phyloP scores from a whole-genome alignment of 2,797 vertebrate genomes.

The Danio kyathit region DNA sequence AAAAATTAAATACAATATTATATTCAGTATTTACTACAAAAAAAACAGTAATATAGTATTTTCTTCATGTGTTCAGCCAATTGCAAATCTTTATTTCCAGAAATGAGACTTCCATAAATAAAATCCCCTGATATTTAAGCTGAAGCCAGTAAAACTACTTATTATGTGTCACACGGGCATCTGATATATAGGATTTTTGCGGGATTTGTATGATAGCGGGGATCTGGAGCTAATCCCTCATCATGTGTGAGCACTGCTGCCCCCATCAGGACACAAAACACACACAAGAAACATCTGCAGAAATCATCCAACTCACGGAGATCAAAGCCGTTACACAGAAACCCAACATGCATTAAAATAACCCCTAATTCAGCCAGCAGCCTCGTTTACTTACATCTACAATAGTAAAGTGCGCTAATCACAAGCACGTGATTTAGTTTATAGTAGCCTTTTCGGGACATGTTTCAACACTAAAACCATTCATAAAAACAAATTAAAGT shows the following conservation, averaged over 20 bases:
- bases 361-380: background rate
- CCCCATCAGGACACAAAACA: constrained; percentile 60
- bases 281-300: constrained; percentile 16
- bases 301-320: background rate
- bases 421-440: background rate
- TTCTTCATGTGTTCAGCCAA: too few species aligned
- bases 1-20: background rate
- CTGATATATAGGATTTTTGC: background rate
- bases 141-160: background rate
- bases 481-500: background rate
- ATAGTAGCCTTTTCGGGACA: background rate
- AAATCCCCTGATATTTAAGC: background rate
- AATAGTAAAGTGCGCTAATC: background rate
- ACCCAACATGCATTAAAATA: background rate
- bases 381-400: background rate
- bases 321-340: background rate
- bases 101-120: background rate
- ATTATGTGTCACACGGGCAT: background rate
- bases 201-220: constrained; percentile 8
- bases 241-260: constrained; percentile 60
- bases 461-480: background rate
- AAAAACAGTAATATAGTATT: too few species aligned
- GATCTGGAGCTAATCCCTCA: background rate
- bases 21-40: too few species aligned
- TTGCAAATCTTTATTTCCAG: too few species aligned